Evolutionary conservation across 2,888 invertebrate species (phyloP).

Genomic region (Polyommatus iphigenia): DNA sequence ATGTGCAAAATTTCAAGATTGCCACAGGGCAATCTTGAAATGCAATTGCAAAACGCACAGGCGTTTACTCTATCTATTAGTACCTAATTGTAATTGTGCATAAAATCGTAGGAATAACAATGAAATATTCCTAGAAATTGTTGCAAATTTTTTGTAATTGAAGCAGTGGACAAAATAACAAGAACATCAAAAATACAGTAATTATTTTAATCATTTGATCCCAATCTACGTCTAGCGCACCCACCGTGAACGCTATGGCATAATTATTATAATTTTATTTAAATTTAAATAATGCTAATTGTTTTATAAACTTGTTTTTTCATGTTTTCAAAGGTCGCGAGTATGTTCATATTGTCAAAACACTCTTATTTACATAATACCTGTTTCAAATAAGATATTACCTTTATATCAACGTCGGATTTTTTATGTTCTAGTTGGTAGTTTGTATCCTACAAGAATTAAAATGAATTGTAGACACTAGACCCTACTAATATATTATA

Average conservation of each 20-base stretch:
- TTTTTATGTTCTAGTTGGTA: too few species aligned
- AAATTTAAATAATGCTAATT: slow-evolving; percentile 4
- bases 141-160: neutral
- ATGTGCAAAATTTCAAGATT: too few species aligned
- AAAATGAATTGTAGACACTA: too few species aligned
- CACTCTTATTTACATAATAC: neutral
- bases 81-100: too few species aligned
- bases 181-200: neutral
- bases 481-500: too few species aligned
- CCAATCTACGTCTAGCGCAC: neutral
- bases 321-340: neutral
- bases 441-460: too few species aligned
- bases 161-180: neutral
- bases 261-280: slow-evolving; percentile 5
- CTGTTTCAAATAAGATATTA: too few species aligned
- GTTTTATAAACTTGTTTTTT: slow-evolving; percentile 1
- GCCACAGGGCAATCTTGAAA: too few species aligned
- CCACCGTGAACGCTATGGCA: neutral
- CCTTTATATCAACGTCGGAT: too few species aligned
- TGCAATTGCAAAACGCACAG: too few species aligned
- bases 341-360: neutral
- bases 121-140: neutral
- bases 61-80: too few species aligned
- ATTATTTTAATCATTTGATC: neutral
- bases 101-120: neutral